Percentiles rank a stretch among this genome's conserved stretches.
phyloP scores from a whole-genome alignment of 2,113 vertebrate genomes.

The Trichechus manatus region DNA sequence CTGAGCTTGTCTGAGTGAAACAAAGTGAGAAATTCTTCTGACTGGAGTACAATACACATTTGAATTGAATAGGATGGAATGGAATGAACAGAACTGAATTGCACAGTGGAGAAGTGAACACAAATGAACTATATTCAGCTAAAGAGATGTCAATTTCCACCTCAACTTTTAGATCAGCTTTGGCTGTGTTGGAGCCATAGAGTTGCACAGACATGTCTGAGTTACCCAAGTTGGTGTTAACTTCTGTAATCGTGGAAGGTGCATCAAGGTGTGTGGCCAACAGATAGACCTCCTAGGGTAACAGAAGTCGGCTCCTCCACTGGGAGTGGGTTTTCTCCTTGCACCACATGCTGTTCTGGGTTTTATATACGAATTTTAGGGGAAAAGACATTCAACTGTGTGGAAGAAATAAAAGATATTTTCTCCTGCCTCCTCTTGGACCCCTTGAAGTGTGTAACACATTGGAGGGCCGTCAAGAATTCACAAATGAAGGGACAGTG shows the following conservation, averaged over 20 bases:
- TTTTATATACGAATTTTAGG: constrained; percentile 78
- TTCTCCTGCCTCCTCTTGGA: constrained; percentile 7
- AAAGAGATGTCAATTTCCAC: background rate
- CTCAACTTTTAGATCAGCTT: background rate
- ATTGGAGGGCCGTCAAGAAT: constrained; percentile 55
- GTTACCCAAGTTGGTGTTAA: constrained; percentile 48
- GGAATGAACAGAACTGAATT: background rate
- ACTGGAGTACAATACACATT: background rate
- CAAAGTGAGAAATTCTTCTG: background rate
- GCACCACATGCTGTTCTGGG: constrained; percentile 67
- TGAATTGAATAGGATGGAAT: background rate
- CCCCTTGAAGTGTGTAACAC: constrained; percentile 45
- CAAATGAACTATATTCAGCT: background rate
- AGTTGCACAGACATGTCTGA: constrained; percentile 18
- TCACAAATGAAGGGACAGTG: constrained; percentile 54
- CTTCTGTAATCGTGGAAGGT: constrained; percentile 68
- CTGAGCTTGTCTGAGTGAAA: background rate
- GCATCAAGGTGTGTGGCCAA: constrained; percentile 74
- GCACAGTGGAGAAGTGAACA: background rate
- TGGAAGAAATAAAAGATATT: constrained; percentile 69
- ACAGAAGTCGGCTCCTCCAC: constrained; percentile 60
- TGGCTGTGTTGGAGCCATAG: background rate
- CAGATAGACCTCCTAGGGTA: constrained; percentile 81
- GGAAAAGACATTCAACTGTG: constrained; percentile 57
- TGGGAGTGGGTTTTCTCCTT: constrained; percentile 81